Evolutionary conservation across 2,888 invertebrate species (phyloP).

Genomic region (Galeopsomyia nigrocyanea): DNA sequence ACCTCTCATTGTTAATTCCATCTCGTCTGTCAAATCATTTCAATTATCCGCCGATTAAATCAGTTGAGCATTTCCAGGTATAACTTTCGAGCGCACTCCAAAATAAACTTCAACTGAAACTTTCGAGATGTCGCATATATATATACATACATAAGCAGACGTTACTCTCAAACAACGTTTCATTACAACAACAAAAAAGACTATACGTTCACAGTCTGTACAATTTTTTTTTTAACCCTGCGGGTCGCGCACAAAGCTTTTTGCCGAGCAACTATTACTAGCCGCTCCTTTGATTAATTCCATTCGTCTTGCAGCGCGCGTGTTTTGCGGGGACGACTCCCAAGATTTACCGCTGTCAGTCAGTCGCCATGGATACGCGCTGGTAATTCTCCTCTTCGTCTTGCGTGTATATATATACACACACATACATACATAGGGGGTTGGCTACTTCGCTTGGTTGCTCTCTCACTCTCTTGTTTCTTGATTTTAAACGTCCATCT

Average conservation of each 20-base stretch:
- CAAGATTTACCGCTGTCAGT: conserved; percentile 54
- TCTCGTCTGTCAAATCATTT: neutral
- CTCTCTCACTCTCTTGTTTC: conserved; percentile 4
- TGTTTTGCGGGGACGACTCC: conserved; percentile 43
- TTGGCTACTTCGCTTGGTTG: neutral
- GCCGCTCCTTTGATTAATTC: conserved; percentile 38
- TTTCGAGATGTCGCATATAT: too few relatives aligned
- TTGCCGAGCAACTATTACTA: neutral
- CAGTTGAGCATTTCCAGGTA: neutral
- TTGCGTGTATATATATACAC: neutral
- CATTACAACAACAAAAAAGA: too few relatives aligned
- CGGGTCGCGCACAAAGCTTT: conserved; percentile 3
- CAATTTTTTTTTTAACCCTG: too few relatives aligned
- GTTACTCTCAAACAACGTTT: too few relatives aligned
- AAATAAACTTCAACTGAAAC: too few relatives aligned
- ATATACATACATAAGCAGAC: too few relatives aligned
- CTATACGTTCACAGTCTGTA: too few relatives aligned
- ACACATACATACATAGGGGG: neutral
- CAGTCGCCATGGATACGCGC: conserved; percentile 47
- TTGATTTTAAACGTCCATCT: neutral
- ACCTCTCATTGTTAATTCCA: too few relatives aligned
- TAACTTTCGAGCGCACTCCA: neutral
- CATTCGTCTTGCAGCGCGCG: conserved; percentile 42
- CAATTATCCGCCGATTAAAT: neutral
- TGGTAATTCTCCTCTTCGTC: too few relatives aligned